Percentiles rank a stretch among this genome's conserved stretches.
Conservation (phyloP, 2,888 invertebrate species). For the Suillia variegata region DNA sequence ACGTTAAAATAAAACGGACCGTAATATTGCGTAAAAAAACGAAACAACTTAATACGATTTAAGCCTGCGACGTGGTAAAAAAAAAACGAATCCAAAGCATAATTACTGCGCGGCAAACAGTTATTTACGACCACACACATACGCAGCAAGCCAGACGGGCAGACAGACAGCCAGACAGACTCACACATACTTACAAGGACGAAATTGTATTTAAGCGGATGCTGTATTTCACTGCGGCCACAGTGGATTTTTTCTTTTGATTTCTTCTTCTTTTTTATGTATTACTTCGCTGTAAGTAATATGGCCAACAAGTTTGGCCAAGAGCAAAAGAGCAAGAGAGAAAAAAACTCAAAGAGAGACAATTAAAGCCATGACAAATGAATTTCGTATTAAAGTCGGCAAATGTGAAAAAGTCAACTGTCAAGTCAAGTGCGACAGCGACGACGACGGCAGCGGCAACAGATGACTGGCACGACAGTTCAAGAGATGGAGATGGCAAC, state of each 20-base stretch:
- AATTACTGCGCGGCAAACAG: conserved; percentile 36
- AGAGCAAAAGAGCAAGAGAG: too few relatives aligned
- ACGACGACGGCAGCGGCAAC: too few relatives aligned
- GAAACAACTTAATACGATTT: conserved; percentile 14
- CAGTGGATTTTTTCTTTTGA: conserved; percentile 1
- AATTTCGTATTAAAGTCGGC: conserved; percentile 42
- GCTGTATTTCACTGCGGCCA: conserved; percentile 1
- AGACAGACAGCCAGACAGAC: too few relatives aligned
- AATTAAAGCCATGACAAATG: conserved; percentile 56
- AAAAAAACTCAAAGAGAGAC: conserved; percentile 45
- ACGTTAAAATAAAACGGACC: conserved; percentile 18
- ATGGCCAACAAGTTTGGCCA: not conserved
- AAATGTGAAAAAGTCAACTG: conserved; percentile 3
- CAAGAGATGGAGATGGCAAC: not conserved
- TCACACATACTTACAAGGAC: conserved; percentile 38
- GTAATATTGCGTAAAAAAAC: not conserved
- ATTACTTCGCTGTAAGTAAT: too few relatives aligned
- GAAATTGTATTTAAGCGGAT: not conserved
- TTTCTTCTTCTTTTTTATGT: not conserved
- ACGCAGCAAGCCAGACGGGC: conserved; percentile 44
- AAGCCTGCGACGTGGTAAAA: conserved; percentile 13
- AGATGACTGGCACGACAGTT: conserved; percentile 8
- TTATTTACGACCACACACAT: conserved; percentile 18
- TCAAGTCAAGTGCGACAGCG: too few relatives aligned
- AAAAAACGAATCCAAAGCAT: conserved; percentile 41